Percentiles rank a stretch among this genome's conserved stretches.
Conservation (phyloP, 2,797 vertebrate species). For the Chaenodraco wilsoni region DNA sequence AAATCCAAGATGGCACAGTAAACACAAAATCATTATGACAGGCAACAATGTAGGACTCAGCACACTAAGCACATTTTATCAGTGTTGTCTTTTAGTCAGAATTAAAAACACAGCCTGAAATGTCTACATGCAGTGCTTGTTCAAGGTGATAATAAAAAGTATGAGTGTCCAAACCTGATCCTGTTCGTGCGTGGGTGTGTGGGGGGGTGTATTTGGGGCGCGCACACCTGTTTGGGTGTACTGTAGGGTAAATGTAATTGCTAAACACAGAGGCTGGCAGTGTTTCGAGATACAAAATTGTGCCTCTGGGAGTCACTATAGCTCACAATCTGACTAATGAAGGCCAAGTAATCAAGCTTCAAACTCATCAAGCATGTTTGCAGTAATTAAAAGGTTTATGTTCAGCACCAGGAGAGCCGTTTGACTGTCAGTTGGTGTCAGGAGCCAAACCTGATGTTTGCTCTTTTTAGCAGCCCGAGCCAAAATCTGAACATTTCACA, state of each 20-base stretch:
- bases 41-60: slow-evolving; percentile 53
- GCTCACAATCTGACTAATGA: slow-evolving; percentile 79
- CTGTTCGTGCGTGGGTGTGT: slow-evolving; percentile 1
- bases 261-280: slow-evolving; percentile 63
- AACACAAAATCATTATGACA: slow-evolving; percentile 73
- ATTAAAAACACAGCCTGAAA: slow-evolving; percentile 63
- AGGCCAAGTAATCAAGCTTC: slow-evolving; percentile 80
- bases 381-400: slow-evolving; percentile 81
- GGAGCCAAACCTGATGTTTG: slow-evolving; percentile 46
- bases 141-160: slow-evolving; percentile 54
- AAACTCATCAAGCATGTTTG: slow-evolving; percentile 77
- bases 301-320: slow-evolving; percentile 76
- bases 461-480: slow-evolving; percentile 21
- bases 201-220: slow-evolving; percentile 22
- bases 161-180: slow-evolving; percentile 19
- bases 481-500: slow-evolving; percentile 34
- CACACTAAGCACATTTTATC: slow-evolving; percentile 75
- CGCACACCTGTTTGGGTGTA: slow-evolving; percentile 66
- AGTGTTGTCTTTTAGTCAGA: slow-evolving; percentile 66
- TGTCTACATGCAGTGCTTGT: slow-evolving; percentile 44
- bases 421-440: slow-evolving; percentile 52
- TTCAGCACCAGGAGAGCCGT: slow-evolving; percentile 66
- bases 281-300: slow-evolving; percentile 70
- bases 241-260: slow-evolving; percentile 70
- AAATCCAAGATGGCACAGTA: slow-evolving; percentile 66